Evolutionary conservation across 2,888 invertebrate species (phyloP).

Genomic region (Dryobotodes eremita): DNA sequence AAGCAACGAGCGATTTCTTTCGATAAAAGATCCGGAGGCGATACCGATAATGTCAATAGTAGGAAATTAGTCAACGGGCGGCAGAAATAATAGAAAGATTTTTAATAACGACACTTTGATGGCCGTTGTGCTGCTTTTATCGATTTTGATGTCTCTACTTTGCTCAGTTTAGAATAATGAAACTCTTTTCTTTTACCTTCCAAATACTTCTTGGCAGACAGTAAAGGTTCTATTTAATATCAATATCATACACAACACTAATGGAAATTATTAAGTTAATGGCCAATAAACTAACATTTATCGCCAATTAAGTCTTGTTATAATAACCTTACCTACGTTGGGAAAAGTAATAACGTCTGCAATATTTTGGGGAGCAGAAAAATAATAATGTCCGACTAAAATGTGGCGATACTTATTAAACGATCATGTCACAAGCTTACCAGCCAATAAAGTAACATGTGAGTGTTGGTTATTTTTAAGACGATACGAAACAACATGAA

Average conservation of each 20-base stretch:
- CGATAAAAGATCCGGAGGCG: constrained; percentile 62
- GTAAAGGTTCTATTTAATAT: neutral
- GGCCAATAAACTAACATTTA: constrained; percentile 56
- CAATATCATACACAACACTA: constrained; percentile 27
- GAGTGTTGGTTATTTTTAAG: constrained; percentile 68
- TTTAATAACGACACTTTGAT: constrained; percentile 66
- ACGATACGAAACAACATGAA: constrained; percentile 66
- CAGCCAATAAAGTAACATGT: constrained; percentile 72
- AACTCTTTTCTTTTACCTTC: constrained; percentile 1
- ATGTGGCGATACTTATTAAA: constrained; percentile 50
- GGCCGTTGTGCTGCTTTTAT: constrained; percentile 35
- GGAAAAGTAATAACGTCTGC: constrained; percentile 41
- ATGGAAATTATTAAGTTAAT: constrained; percentile 37
- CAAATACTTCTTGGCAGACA: neutral
- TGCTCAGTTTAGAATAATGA: constrained; percentile 2
- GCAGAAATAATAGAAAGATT: constrained; percentile 65
- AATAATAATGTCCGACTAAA: constrained; percentile 57
- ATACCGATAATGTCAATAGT: constrained; percentile 70
- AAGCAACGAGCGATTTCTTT: constrained; percentile 71
- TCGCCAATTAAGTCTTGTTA: constrained; percentile 44
- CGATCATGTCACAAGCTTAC: constrained; percentile 74
- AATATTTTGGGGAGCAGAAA: constrained; percentile 61
- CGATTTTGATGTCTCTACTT: constrained; percentile 3
- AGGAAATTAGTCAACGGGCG: constrained; percentile 63
- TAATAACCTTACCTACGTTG: constrained; percentile 29